Base-by-base conservation (phyloP, 2,888 invertebrate genomes). In the Ophonus ardosiacus region DNA sequence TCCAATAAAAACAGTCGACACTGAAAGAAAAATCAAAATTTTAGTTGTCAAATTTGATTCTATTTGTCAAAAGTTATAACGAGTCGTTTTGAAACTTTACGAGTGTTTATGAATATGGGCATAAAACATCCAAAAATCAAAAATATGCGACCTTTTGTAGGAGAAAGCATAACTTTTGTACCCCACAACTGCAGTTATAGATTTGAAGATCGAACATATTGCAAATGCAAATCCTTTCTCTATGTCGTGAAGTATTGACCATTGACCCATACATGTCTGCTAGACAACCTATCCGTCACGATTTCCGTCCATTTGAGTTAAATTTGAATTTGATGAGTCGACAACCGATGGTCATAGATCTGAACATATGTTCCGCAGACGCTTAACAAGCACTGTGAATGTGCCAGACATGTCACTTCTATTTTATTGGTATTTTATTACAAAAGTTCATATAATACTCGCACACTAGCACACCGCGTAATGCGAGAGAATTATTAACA, bases 351-450 rank as follows among this genome's bases (percentile, higher is more conserved):
- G 68, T 63, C 63, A 63, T 24, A 63, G 63, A 21, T 63, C 63
- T 68, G 24, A 68, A 31, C 68, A 68, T 68, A 68, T 68, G 68
- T 68, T 15, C 13, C 7, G 2, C 24, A 74, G 74, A 74, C 74
- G 74, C 74, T 74, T 51, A 51, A 74, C 74, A 74, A 74, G 74
- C 74, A 74, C 17, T 51, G 68, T 51, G 51, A 74, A 74, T 74
- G 51, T 51, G 51, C 74, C 51, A 74, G 74, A 74, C 74, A 74
- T 74, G 74, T 74, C 74, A 21, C 43, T 51, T 40, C 24, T 43
- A 13, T 56, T 74, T 74, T 74, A 74, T 74, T 74, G 24, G 68
- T n/a, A 68, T 68, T 68, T 68, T 68, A 68, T 68, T 68, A 68
- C 68, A 68, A 68, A 68, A 68, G 68, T 68, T 68, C 68, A 24